phyloP scores from a whole-genome alignment of 2,113 vertebrate genomes.

The Acrocephalus arundinaceus region DNA sequence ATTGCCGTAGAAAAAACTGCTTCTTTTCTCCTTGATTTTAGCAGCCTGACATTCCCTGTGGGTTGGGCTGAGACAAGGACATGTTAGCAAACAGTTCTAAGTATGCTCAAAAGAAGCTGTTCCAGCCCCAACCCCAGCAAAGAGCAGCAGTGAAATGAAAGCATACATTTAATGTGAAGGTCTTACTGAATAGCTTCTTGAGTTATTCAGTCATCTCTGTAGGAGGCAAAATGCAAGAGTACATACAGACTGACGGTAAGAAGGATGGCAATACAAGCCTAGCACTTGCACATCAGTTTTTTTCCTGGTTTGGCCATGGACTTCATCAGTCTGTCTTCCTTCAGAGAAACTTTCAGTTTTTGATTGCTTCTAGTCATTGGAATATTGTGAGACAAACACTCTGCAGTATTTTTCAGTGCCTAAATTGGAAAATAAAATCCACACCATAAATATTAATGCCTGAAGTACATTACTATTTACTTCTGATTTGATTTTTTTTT shows the following conservation, averaged over 20 bases:
- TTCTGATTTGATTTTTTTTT: background rate
- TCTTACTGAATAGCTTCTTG: background rate
- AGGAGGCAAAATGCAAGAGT: background rate
- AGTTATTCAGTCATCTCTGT: background rate
- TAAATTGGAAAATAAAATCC: background rate
- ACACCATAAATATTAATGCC: background rate
- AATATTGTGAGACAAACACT: background rate
- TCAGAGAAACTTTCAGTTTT: background rate
- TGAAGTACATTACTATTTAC: background rate
- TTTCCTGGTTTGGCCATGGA: background rate
- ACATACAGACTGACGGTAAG: background rate
- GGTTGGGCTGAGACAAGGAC: background rate
- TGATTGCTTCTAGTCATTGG: background rate
- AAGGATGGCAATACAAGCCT: background rate
- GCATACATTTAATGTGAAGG: background rate
- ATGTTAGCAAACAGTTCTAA: background rate
- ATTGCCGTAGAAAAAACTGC: background rate
- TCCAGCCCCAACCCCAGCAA: background rate
- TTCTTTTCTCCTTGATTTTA: background rate
- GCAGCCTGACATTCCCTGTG: background rate
- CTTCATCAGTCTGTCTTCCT: background rate
- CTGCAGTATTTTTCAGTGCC: background rate
- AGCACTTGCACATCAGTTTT: background rate
- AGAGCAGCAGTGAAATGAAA: background rate
- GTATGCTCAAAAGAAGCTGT: background rate